These are phyloP conservation scores for Lithophane socia DNA, from an alignment of 2,888 invertebrate species.

Conservation along the genomic window DNA sequence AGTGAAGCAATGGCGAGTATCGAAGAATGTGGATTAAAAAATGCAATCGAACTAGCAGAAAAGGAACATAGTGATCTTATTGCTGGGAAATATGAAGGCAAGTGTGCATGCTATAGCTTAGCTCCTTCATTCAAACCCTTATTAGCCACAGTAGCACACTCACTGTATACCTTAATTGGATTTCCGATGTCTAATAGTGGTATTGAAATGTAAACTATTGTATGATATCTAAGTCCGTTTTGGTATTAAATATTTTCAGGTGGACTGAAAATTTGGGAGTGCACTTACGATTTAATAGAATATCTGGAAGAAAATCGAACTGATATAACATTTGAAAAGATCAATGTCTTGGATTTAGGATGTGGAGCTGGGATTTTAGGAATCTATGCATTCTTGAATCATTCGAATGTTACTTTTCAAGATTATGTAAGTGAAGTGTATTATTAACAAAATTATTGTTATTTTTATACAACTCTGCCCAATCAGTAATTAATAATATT, in stretches of 20 bases:
- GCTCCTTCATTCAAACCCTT: neutral
- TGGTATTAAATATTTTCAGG: conserved; percentile 89
- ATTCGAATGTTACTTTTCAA: conserved; percentile 95
- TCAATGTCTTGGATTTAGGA: conserved; percentile 95
- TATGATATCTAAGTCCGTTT: neutral
- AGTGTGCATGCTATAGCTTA: conserved; percentile 13
- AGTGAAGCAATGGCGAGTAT: conserved; percentile 79
- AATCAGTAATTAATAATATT: neutral
- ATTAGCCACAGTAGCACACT: neutral
- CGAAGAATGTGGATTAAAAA: conserved; percentile 76
- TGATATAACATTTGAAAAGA: conserved; percentile 82
- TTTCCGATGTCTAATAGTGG: neutral
- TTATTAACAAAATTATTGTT: neutral
- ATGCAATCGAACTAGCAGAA: conserved; percentile 89
- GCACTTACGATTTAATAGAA: conserved; percentile 94
- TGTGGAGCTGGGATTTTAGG: conserved; percentile 98
- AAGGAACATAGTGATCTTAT: conserved; percentile 93
- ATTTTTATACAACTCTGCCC: neutral
- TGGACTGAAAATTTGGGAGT: conserved; percentile 99
- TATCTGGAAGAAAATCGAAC: conserved; percentile 89
- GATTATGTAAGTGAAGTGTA: conserved; percentile 94
- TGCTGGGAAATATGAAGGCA: conserved; percentile 95
- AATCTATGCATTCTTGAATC: conserved; percentile 93
- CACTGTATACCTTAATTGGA: neutral
- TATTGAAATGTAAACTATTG: neutral